phyloP scores from a whole-genome alignment of 2,888 invertebrate genomes.

The Callinectes sapidus region DNA sequence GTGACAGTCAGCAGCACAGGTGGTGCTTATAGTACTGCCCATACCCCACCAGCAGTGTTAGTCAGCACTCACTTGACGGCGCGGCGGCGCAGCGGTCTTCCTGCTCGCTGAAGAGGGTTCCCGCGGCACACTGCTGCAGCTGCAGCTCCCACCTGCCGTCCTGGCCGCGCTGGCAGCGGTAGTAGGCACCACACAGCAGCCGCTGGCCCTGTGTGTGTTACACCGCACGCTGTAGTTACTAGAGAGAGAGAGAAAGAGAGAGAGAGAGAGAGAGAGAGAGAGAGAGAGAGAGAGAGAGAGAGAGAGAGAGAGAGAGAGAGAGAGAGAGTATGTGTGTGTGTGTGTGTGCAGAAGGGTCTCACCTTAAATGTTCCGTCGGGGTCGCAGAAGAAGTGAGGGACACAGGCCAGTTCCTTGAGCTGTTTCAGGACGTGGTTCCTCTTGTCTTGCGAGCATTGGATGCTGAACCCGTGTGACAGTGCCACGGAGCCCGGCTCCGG shows the following conservation, averaged over 20 bases:
- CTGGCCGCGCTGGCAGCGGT: neutral
- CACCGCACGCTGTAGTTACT: neutral
- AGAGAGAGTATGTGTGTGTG: too few relatives aligned
- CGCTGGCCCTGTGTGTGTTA: neutral
- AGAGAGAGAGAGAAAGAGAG: neutral
- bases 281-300: neutral
- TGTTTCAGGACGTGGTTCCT: neutral
- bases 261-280: constrained; percentile 1
- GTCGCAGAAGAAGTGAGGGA: neutral
- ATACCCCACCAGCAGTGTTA: neutral
- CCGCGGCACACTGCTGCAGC: neutral
- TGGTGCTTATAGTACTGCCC: neutral
- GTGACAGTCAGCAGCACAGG: neutral
- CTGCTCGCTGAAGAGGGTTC: neutral
- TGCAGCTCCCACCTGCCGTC: neutral
- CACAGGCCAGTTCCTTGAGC: neutral
- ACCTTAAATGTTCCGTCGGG: neutral
- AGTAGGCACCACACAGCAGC: neutral
- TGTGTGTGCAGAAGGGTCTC: neutral
- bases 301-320: neutral
- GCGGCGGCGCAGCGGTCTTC: neutral
- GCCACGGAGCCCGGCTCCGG: neutral
- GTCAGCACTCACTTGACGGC: constrained; percentile 29
- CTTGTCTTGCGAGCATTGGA: neutral
- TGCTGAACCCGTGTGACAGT: neutral